Conservation (phyloP, 2,113 vertebrate genomes). For the Natator depressus region DNA sequence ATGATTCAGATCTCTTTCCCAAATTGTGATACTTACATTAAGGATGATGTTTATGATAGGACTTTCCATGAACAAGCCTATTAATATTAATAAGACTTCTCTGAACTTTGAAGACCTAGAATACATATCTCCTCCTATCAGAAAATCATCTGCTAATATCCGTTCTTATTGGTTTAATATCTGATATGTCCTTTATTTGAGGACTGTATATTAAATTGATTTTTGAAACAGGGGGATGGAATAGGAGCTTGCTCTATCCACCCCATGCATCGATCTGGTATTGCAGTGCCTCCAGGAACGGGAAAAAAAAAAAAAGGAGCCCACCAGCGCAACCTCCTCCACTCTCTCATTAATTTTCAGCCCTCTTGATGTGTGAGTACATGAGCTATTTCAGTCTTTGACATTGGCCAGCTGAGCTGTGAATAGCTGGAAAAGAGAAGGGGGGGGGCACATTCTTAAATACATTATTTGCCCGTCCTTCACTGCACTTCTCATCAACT, state of each 20-base stretch:
- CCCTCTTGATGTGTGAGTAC: background rate
- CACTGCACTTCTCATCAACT: background rate
- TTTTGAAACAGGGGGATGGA: no score
- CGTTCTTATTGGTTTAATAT: background rate
- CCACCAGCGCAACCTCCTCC: background rate
- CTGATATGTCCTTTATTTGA: no score
- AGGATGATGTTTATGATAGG: slow-evolving; percentile 26
- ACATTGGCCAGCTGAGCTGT: background rate
- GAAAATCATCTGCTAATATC: slow-evolving; percentile 28
- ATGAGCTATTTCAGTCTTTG: background rate
- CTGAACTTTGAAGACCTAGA: background rate
- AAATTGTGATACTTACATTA: slow-evolving; percentile 22
- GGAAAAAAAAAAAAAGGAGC: background rate
- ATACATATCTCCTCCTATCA: slow-evolving; percentile 41
- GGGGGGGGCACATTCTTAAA: background rate
- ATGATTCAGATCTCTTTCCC: slow-evolving; percentile 12
- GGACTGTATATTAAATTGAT: no score
- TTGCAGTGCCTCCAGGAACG: no score
- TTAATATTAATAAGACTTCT: slow-evolving; percentile 32
- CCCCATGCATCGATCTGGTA: no score
- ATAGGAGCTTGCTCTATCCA: no score
- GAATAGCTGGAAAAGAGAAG: slow-evolving; percentile 24
- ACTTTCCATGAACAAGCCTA: slow-evolving; percentile 22
- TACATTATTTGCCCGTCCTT: slow-evolving; percentile 7
- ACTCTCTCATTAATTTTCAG: background rate